Conservation (phyloP, 2,888 invertebrate genomes). For the Drosophila borborema region DNA sequence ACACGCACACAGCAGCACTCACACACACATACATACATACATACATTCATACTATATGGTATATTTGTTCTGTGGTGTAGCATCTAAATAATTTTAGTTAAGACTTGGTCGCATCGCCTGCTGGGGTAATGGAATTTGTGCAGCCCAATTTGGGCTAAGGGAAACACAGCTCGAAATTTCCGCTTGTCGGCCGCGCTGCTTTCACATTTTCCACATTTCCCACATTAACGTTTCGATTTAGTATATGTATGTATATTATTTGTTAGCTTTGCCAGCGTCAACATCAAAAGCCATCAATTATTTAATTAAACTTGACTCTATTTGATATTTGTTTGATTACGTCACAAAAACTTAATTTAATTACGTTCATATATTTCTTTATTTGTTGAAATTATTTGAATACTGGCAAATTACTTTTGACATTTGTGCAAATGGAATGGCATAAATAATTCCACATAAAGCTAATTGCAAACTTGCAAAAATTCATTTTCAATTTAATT, state of each 20-base stretch:
- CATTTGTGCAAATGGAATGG: slow-evolving; percentile 16
- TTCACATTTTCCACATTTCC: slow-evolving; percentile 23
- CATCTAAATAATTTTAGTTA: slow-evolving; percentile 60
- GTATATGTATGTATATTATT: slow-evolving; percentile 20
- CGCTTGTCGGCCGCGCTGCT: slow-evolving; percentile 9
- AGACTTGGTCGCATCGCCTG: slow-evolving; percentile 40
- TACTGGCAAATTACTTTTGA: background rate
- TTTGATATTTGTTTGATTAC: slow-evolving; percentile 42
- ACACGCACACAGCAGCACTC: background rate
- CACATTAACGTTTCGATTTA: slow-evolving; percentile 42
- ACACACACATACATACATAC: slow-evolving; percentile 1
- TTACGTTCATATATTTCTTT: slow-evolving; percentile 7
- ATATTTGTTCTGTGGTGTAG: slow-evolving; percentile 31
- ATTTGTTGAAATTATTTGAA: slow-evolving; percentile 10
- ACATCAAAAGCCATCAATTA: slow-evolving; percentile 71
- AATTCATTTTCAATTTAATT: background rate
- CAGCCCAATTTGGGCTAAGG: slow-evolving; percentile 37
- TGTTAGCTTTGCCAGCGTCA: slow-evolving; percentile 44
- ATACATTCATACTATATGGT: slow-evolving; percentile 5
- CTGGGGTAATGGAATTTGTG: slow-evolving; percentile 46
- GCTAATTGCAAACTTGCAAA: slow-evolving; percentile 8
- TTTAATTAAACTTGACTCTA: slow-evolving; percentile 62
- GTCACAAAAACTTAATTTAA: slow-evolving; percentile 24
- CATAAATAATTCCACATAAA: slow-evolving; percentile 9
- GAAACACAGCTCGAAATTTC: slow-evolving; percentile 31